Conservation (phyloP, 2,113 vertebrate species). For the Tyrannus savana region DNA sequence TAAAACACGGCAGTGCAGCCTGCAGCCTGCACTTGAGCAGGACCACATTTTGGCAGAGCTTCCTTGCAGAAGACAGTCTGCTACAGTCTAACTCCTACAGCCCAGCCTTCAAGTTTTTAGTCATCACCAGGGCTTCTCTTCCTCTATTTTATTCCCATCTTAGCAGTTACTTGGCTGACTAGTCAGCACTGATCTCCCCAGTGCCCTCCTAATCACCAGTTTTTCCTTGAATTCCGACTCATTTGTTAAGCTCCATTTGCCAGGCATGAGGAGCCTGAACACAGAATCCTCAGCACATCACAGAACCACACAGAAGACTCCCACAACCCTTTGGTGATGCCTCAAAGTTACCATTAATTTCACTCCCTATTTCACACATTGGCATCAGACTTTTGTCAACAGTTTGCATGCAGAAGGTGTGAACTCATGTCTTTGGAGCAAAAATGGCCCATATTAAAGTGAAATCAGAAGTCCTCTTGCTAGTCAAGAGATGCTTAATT, state of each 20-base stretch:
- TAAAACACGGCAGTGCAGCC: background rate
- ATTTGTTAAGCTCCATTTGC: background rate
- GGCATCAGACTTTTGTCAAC: background rate
- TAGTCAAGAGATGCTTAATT: background rate
- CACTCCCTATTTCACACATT: background rate
- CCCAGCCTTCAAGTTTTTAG: slow-evolving; percentile 38
- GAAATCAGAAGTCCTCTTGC: background rate
- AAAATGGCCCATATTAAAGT: background rate
- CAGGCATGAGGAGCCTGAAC: background rate
- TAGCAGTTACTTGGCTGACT: background rate
- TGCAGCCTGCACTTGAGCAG: background rate
- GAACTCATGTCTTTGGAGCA: background rate
- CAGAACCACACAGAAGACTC: background rate
- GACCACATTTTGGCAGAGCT: slow-evolving; percentile 1
- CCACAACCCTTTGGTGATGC: background rate
- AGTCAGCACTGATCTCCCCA: background rate
- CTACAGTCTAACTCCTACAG: slow-evolving; percentile 57
- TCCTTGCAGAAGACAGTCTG: background rate
- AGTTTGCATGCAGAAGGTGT: background rate
- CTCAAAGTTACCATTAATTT: background rate
- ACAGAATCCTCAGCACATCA: background rate
- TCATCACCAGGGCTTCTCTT: slow-evolving; percentile 32
- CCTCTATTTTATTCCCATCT: background rate
- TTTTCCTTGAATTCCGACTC: background rate
- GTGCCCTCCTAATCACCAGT: background rate